Evolutionary conservation across 2,888 invertebrate genomes (phyloP), one percentile per base, ranked within the genome.

Genomic region (Phragmatobia fuliginosa): DNA sequence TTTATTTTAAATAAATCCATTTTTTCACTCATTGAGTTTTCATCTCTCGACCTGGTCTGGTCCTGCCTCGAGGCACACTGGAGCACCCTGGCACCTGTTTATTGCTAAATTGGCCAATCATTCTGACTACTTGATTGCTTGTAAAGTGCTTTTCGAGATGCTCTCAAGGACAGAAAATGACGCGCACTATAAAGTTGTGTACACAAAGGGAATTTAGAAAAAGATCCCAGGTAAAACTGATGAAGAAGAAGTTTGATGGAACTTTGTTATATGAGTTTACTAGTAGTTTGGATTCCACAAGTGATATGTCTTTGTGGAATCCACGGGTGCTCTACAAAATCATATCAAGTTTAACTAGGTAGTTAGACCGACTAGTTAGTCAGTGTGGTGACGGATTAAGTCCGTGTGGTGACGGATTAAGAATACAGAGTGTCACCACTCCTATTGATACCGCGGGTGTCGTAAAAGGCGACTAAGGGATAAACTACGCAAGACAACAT

Each of bases 31-130:
- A 75, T 68, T 63, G 73, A 78, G 76, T 73, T 74, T 74, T 71
- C 79, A 76, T 76, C 52, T 41, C 79, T 75, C 77, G 79, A 70
- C 75, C 71, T 75, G 73, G 76, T 79, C 69, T 68, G 70, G 67
- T 76, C 74, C 71, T 75, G 81, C 76, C 78, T 77, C 66, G 79
- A 71, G 67, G 65, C 68, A 76, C 72, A 83, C 81, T 82, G 77
- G 74, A 74, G 74, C 80, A 77, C 78, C 75, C 78, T 74, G 65
- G 78, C 83, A 87, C 87, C 87, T 90, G 88, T 77, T 88, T 87
- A 93, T 94, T 93, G 90, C 73, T 88, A 91, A 94, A 94, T 93
- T 93, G 92, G 77, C 84, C 93, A 92, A 92, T 93, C 84, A 82
- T 65, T 72, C 79, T 74, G 81, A 79, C 77, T 74, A 75, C 85